These are phyloP conservation scores for Melieria omissa DNA, from an alignment of 2,888 invertebrate species.

Conservation along the genomic window DNA sequence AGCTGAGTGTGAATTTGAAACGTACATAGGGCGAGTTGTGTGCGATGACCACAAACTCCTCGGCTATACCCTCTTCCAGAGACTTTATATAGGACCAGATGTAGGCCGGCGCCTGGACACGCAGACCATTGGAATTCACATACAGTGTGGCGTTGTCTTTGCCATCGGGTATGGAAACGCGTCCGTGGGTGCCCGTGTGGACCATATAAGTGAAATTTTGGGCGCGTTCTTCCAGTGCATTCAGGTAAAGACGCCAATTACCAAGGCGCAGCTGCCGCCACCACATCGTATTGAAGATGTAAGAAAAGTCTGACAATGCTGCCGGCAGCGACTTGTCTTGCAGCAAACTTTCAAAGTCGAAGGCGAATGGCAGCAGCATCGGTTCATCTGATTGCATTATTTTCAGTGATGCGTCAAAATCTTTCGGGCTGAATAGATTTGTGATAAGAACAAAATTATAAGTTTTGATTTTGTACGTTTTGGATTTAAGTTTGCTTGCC, in stretches of 20 bases:
- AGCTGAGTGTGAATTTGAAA: background rate
- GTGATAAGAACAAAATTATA: background rate
- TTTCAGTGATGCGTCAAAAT: background rate
- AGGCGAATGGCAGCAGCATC: conserved; percentile 8
- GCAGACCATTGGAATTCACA: too few species aligned
- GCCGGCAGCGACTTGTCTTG: conserved; percentile 8
- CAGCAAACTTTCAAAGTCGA: conserved; percentile 16
- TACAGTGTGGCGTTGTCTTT: too few species aligned
- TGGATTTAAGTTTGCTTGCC: too few species aligned
- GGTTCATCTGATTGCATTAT: background rate
- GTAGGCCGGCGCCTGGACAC: conserved; percentile 38
- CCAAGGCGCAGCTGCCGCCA: conserved; percentile 42
- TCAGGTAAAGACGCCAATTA: conserved; percentile 39
- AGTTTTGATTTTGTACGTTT: too few species aligned
- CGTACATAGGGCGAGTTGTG: conserved; percentile 42
- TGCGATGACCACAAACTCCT: conserved; percentile 40
- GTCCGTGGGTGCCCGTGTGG: conserved; percentile 32
- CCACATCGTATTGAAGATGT: conserved; percentile 39
- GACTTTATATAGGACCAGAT: conserved; percentile 41
- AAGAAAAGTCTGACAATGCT: conserved; percentile 5
- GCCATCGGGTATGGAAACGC: conserved; percentile 5
- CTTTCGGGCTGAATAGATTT: background rate
- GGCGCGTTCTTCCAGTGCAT: conserved; percentile 34
- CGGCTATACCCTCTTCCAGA: conserved; percentile 6
- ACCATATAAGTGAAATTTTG: conserved; percentile 33